These are phyloP conservation scores for Ypsolopha sequella DNA, from an alignment of 2,888 invertebrate genomes.

Conservation along the genomic window DNA sequence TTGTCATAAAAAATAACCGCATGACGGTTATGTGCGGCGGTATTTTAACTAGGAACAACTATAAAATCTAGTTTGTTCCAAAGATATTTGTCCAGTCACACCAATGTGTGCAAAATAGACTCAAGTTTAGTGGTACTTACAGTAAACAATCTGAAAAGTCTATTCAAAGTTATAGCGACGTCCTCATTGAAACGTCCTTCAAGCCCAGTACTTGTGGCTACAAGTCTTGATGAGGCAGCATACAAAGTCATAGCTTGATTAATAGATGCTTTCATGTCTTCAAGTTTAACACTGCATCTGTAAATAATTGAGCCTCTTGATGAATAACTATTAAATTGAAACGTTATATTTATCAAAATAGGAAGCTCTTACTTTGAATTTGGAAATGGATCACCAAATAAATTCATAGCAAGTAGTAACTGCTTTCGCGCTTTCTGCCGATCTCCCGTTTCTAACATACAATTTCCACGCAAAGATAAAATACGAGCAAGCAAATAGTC, in stretches of 20 bases:
- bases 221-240: conserved; percentile 22
- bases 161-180: conserved; percentile 27
- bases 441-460: conserved; percentile 39
- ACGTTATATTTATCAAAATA: too few species aligned
- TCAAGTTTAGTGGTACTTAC: conserved; percentile 6
- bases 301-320: conserved; percentile 5
- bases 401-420: conserved; percentile 32
- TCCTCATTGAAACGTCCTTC: conserved; percentile 32
- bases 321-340: neutral
- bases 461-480: conserved; percentile 30
- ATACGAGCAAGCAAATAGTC: conserved; percentile 35
- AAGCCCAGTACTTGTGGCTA: conserved; percentile 22
- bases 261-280: conserved; percentile 21
- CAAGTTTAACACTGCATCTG: conserved; percentile 19
- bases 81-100: too few species aligned
- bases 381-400: conserved; percentile 36
- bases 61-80: too few species aligned
- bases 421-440: conserved; percentile 30
- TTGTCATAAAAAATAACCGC: too few species aligned
- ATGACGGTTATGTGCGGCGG: too few species aligned
- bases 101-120: neutral
- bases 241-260: conserved; percentile 27
- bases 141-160: conserved; percentile 18
- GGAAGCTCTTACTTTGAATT: conserved; percentile 23
- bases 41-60: too few species aligned